phyloP scores from a whole-genome alignment of 2,888 invertebrate species.

The Pammene aurita region DNA sequence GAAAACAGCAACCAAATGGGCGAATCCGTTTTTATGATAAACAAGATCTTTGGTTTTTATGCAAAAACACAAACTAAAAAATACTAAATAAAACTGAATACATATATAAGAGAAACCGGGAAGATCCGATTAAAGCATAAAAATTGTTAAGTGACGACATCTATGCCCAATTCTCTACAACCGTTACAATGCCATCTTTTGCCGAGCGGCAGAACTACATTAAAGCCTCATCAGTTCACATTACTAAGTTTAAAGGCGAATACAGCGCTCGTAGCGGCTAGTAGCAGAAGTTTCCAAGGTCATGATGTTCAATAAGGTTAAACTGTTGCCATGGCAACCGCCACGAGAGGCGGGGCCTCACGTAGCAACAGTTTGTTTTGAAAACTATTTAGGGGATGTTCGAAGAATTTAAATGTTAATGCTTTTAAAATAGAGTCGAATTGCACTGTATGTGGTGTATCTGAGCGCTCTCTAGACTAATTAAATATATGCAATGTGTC shows the following conservation, averaged over 20 bases:
- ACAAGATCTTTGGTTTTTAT: no score
- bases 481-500: conserved; percentile 3
- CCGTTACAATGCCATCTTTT: neutral
- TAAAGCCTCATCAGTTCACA: neutral
- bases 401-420: neutral
- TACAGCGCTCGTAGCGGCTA: conserved; percentile 16
- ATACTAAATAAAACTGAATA: no score
- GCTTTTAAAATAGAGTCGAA: neutral
- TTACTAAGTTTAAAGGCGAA: neutral
- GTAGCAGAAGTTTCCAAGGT: conserved; percentile 17
- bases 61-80: no score
- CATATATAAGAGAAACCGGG: no score
- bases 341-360: conserved; percentile 38
- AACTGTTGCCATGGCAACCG: conserved; percentile 45
- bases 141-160: conserved; percentile 11
- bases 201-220: conserved; percentile 6
- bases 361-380: conserved; percentile 48
- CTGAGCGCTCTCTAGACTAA: neutral
- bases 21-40: no score
- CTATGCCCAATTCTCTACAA: neutral
- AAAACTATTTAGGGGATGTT: conserved; percentile 13
- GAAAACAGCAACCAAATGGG: no score
- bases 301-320: conserved; percentile 11
- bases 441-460: neutral
- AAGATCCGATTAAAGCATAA: no score